Percentiles rank a stretch among this genome's conserved stretches.
Evolutionary conservation across 1,140 invertebrate species (phyloP).

Genomic region (Penaeus japonicus): DNA sequence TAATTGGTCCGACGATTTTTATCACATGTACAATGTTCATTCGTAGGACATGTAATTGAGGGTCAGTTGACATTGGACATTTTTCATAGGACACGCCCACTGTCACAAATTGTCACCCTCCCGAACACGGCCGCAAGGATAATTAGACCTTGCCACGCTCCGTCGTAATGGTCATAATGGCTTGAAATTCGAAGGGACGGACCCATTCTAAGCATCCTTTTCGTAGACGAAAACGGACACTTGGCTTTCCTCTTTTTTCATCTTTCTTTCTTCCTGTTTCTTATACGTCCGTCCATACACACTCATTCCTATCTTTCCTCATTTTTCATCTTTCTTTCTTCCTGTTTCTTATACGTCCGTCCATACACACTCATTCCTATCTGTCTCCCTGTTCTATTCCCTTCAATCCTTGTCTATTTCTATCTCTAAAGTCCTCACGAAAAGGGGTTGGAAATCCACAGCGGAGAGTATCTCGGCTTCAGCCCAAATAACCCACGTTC

Average conservation of each 20-base stretch:
- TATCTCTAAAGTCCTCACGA: no score
- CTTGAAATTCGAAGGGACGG: conserved; percentile 34
- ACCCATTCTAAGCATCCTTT: neutral
- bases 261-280: neutral
- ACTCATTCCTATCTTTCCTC: no score
- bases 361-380: no score
- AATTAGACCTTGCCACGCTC: conserved; percentile 26
- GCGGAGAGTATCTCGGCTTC: no score
- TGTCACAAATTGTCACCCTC: conserved; percentile 49
- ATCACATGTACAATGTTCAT: conserved; percentile 29
- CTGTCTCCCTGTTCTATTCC: no score
- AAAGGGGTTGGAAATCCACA: no score
- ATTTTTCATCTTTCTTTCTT: neutral
- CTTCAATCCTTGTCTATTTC: no score
- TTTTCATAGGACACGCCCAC: conserved; percentile 36
- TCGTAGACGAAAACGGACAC: neutral
- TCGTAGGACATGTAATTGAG: conserved; percentile 21
- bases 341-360: no score
- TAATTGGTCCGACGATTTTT: conserved; percentile 43
- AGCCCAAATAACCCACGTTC: neutral
- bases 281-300: no score
- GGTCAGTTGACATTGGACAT: conserved; percentile 40
- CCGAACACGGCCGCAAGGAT: neutral
- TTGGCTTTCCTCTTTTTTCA: neutral
- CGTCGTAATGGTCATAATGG: conserved; percentile 30